Evolutionary conservation across 92 coral and sea anemone species (phyloP), one percentile per base, ranked within the genome.

Genomic region (Actinernus sp.): DNA sequence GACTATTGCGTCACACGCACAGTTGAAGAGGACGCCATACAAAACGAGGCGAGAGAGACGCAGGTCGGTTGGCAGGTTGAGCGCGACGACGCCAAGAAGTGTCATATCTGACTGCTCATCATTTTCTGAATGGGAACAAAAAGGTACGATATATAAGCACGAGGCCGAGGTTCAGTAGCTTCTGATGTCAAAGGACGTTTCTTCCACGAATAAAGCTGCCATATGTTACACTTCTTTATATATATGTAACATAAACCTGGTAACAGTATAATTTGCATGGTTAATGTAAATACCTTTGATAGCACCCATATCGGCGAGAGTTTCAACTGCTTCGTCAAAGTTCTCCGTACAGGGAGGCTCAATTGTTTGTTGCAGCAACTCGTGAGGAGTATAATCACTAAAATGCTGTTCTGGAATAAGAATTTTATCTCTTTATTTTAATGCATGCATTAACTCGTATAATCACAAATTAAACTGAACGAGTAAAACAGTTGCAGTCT

Each of bases 1-100:
- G 13, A 71, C 72, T 9, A 71, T 71, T 3, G 71, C 79, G 51
- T 71, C 79, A n/a, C 79, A 71, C 17, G 69, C 57, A 24, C 79
- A 71, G 44, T 52, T 31, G 43, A 71, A 58, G 8, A 71, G 25
- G 7, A 65, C 61, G 19, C 79, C 79, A 47, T 34, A 34, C 6
- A 34, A 14, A 34, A 34, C 14, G 41, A 34, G 41, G 8, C 41
- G 41, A 6, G 70, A 72, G 2, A 58, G 72, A 1, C 71, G 79
- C 4, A 72, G 58, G 33, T 58, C 32, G 47, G 51, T 23, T 21
- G 79, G 79, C 1, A 71, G 49, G 32, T n/a, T 49, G 49, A 60
- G 40, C 8, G 60, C 72, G 23, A 53, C 57, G 1, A 18, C 31
- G 8, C 79, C 79, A 18, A 71, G 37, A 3, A 71, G 30, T 23